phyloP scores from a whole-genome alignment of 2,797 vertebrate genomes.

The Erpetoichthys calabaricus region DNA sequence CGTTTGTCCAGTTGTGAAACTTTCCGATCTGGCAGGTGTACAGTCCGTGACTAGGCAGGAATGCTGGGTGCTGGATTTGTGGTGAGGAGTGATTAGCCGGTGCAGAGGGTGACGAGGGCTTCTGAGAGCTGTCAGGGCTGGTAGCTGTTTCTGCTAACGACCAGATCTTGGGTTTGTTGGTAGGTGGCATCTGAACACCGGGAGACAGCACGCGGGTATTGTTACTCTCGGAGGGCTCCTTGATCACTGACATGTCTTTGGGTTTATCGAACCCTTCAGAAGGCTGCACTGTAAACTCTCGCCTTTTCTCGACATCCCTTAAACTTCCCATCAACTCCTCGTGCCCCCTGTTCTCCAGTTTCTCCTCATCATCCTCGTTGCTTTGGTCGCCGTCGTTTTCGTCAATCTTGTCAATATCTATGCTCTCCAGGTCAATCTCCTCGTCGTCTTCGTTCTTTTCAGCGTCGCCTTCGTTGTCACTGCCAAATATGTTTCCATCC shows the following conservation, averaged over 20 bases:
- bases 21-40: slow-evolving; percentile 97
- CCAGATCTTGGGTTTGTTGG: slow-evolving; percentile 96
- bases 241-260: slow-evolving; percentile 62
- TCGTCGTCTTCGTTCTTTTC: slow-evolving; percentile 94
- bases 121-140: slow-evolving; percentile 77
- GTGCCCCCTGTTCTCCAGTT: slow-evolving; percentile 55
- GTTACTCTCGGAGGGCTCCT: slow-evolving; percentile 61
- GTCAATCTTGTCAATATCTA: slow-evolving; percentile 92
- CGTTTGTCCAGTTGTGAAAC: slow-evolving; percentile 97
- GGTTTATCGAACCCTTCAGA: slow-evolving; percentile 69
- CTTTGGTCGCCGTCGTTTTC: slow-evolving; percentile 89
- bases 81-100: slow-evolving; percentile 55
- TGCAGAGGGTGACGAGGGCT: slow-evolving; percentile 64
- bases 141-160: slow-evolving; percentile 94
- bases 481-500: slow-evolving; percentile 81
- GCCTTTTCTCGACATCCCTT: slow-evolving; percentile 49
- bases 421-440: slow-evolving; percentile 94
- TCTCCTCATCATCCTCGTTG: slow-evolving; percentile 90
- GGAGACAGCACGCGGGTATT: slow-evolving; percentile 68
- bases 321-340: slow-evolving; percentile 39
- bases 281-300: slow-evolving; percentile 56
- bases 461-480: slow-evolving; percentile 81
- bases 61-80: slow-evolving; percentile 82
- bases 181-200: slow-evolving; percentile 58
- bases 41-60: slow-evolving; percentile 92